These are phyloP conservation scores for Micronisus gabar DNA, from an alignment of 2,113 vertebrate species.

Conservation along the genomic window DNA sequence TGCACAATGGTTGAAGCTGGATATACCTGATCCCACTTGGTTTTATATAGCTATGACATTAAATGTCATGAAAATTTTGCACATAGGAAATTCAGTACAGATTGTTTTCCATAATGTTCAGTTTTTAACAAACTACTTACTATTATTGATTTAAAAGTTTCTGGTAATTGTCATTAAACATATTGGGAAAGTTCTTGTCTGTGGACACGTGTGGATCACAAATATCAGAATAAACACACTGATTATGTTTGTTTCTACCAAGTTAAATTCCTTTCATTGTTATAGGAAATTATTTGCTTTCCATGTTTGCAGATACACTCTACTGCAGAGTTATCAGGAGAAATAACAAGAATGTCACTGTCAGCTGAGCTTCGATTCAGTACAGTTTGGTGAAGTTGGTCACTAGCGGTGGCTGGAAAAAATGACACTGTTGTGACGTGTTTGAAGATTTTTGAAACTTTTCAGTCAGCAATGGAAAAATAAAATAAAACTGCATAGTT, in stretches of 20 bases:
- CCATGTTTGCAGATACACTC: not conserved
- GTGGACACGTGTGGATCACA: not conserved
- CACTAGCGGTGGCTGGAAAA: not conserved
- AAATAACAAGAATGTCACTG: not conserved
- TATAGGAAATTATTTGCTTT: not conserved
- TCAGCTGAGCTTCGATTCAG: not conserved
- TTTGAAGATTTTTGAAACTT: not conserved
- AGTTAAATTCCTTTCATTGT: not conserved
- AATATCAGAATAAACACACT: not conserved
- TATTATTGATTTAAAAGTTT: not conserved
- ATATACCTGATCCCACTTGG: not conserved
- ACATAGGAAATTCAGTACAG: not conserved
- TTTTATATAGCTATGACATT: not conserved
- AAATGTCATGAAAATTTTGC: not conserved
- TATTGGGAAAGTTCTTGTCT: not conserved
- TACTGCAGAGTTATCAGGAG: not conserved
- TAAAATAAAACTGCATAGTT: not conserved
- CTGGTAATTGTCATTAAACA: not conserved
- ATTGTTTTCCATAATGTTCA: not conserved
- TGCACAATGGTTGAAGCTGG: not conserved
- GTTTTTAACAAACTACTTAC: not conserved
- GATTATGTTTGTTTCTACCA: not conserved
- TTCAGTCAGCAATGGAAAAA: not conserved
- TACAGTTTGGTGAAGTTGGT: accelerated
- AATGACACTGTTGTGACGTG: not conserved